Base-by-base conservation (phyloP, 1,140 invertebrate genomes). In the Phymastichus coffea region DNA sequence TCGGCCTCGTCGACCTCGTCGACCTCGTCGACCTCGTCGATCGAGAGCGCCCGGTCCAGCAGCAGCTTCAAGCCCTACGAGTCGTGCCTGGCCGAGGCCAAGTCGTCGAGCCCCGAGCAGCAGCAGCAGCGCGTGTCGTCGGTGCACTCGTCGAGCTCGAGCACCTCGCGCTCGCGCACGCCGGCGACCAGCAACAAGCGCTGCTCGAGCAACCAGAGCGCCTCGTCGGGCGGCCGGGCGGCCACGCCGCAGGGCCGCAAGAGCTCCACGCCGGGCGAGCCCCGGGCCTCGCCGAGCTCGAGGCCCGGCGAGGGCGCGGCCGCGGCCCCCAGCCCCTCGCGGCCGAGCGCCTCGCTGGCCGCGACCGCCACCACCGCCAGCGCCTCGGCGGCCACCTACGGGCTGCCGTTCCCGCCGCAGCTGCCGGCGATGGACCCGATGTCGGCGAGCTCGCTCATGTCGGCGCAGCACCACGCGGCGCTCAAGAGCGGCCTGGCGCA, bases 41-140 rank as follows among this genome's bases (percentile, higher is more conserved):
- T 70, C 10, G 74, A 76, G 3, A 79, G 82, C 63, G 66, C 63
- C 41, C 71, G 72, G 6, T 69, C 72, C 0, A 76, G 71, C 63
- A 86, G 83, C n/a, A 87, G 85, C 68, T 88, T 87, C 70, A 88
- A 88, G 75, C 86, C 86, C 65, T 88, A 89, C 72, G 87, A 89
- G 71, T 84, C 85, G 46, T 86, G 83, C 66, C 70, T 85, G 63
- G 70, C 57, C 2, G 61, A 67, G 0, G 74, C 75, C 10, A 77
- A 74, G 25, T 65, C 76, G 8, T 76, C 78, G 26, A 77, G 73
- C 14, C 70, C 71, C 3, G 68, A 70, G 12, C 70, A 74, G 4
- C 64, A 66, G 51, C 71, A 70, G 23, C 68, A 72, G 19, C 70
- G 72, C 2, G 41, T 70, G 2, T 76, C 76, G 19, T 71, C 67